Evolutionary conservation across 2,888 invertebrate species (phyloP), one percentile per base, ranked within the genome.

Genomic region (Habrosyne pyritoides): DNA sequence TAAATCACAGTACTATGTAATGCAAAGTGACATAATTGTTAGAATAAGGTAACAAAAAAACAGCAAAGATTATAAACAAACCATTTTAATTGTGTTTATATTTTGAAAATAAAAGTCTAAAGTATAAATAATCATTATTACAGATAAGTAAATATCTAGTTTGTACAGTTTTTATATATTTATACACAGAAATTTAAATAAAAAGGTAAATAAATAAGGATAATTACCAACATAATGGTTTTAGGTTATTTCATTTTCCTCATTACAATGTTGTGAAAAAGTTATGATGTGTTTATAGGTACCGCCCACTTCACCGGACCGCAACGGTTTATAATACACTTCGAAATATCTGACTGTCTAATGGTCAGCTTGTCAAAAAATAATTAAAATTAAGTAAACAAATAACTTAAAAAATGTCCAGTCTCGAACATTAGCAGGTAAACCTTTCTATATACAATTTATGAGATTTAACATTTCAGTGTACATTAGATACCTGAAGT

Each of bases 41-140:
- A 10, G 0, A n/a, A 22, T n/a, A 10, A 14, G 6, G 22, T 26
- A 22, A 56, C 47, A 60, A 64, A 52, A 53, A 54, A 57, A 50
- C 0, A 48, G 28, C 28, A 54, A 26, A 21, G 24, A 24, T 46
- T 51, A 57, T 63, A 71, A 75, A 75, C 73, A 77, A 76, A 75
- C 75, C 76, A 71, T 63, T 77, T 75, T 77, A 77, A 73, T 77
- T 65, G 18, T 65, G 49, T 64, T 61, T 66, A 68, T 68, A 67
- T 67, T 33, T 66, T 68, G 59, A 64, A 67, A 65, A 61, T 65
- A 63, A 66, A 61, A 50, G 58, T 57, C 61, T 64, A 63, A 47
- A 59, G 52, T 67, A 69, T 62, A 64, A 66, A 65, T 73, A 65
- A 57, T 57, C 49, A 60, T n/a, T 64, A 28, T 57, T 54, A 54